These are phyloP conservation scores for Leptobrachium leishanense DNA, from an alignment of 2,113 vertebrate species.

Conservation along the genomic window DNA sequence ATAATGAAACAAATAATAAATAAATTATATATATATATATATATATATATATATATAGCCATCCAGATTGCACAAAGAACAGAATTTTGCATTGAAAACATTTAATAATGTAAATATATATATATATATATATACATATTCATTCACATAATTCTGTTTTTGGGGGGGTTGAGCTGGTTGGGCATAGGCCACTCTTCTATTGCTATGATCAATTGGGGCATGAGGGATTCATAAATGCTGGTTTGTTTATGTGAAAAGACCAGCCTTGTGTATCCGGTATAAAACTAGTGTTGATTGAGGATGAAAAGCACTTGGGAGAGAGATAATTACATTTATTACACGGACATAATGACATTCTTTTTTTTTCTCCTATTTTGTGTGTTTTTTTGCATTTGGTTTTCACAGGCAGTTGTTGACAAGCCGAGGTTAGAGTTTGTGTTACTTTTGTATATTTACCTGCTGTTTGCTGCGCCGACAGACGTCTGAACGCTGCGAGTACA, in stretches of 20 bases:
- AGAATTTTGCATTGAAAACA: no score
- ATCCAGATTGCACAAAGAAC: no score
- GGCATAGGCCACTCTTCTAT: not conserved
- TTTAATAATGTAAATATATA: no score
- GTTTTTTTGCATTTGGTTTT: not conserved
- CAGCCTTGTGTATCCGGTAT: not conserved
- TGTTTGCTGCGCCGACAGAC: not conserved
- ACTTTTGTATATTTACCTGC: not conserved
- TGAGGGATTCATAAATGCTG: not conserved
- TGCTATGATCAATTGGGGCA: not conserved
- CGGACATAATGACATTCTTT: not conserved
- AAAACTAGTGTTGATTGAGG: conserved; percentile 10
- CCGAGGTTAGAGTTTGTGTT: conserved; percentile 4
- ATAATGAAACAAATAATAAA: no score
- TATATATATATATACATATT: no score
- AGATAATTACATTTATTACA: not conserved
- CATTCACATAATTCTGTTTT: no score
- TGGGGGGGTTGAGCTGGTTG: no score
- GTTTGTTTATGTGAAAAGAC: conserved; percentile 15
- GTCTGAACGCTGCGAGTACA: not conserved
- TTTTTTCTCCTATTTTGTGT: not conserved
- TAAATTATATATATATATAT: no score
- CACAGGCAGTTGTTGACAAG: conserved; percentile 3
- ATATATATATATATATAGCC: no score
- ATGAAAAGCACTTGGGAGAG: not conserved